Base-by-base conservation (phyloP, 2,113 vertebrate species). In the Eolophus roseicapilla region DNA sequence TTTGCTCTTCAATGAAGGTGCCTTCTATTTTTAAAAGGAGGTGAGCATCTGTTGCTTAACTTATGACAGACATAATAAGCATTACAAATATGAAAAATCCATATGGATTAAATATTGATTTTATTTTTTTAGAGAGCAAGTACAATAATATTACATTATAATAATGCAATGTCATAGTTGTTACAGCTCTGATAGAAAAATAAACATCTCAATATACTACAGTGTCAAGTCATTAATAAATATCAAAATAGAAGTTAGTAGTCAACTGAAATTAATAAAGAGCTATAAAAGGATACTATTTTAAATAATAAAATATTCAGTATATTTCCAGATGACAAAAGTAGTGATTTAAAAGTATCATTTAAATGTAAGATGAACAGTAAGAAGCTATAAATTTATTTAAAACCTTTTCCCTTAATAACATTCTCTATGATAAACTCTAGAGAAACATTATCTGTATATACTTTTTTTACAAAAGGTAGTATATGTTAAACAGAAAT, bases 121-220 rank as follows among this genome's bases (percentile, higher is more conserved):
- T 96, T 97, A 95, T 97, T 97, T 95, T 95, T 95, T 97, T 97
- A 95, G 89, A 96, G 79, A 96, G 93, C 89, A 94, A 95, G 55
- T 96, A 97, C 93, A 97, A 96, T 94, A 85, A 95, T 90, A 92
- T 80, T 95, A 95, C 96, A 97, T 96, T 96, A 96, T 96, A 89
- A 96, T 95, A 97, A 97, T 96, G 92, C 96, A 93, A 96, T 95
- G 95, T 96, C 95, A 93, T 89, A 96, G 62, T 95, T 94, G 92
- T 95, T 97, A 96, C 94, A 96, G 85, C 88, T 97, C 94, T 97
- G 96, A 97, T 98, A 98, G 85, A 97, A 98, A 98, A 98, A 98
- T 98, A 98, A 94, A 98, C 95, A 94, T 97, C 94, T 97, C 93
- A 91, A 97, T 97, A 86, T 93, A 86, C 97, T 97, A 97, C 97